Evolutionary conservation across 2,888 invertebrate genomes (phyloP).

Genomic region (Mesoligia furuncula): DNA sequence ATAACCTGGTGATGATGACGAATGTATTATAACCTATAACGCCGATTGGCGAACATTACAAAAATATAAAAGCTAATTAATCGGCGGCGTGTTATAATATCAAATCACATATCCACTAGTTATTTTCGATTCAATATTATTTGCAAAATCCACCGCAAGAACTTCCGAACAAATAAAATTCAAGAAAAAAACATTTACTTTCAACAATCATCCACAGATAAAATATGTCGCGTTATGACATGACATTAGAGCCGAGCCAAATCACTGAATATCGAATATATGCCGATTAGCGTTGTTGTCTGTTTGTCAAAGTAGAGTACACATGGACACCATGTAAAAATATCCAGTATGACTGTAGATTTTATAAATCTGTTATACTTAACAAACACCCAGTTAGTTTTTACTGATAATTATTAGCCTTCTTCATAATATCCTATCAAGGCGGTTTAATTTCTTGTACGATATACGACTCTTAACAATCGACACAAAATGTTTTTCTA

Average conservation of each 20-base stretch:
- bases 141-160: constrained; percentile 57
- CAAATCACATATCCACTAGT: constrained; percentile 62
- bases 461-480: neutral
- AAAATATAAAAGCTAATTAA: constrained; percentile 66
- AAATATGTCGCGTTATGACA: constrained; percentile 48
- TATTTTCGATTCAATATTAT: constrained; percentile 61
- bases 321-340: neutral
- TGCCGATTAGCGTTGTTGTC: neutral
- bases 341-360: neutral
- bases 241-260: constrained; percentile 39
- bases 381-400: neutral
- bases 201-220: constrained; percentile 64
- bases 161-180: constrained; percentile 63
- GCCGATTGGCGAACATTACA: constrained; percentile 72
- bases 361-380: neutral
- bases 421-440: too few relatives aligned
- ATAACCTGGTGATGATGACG: constrained; percentile 85
- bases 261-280: too few relatives aligned
- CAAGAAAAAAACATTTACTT: constrained; percentile 68
- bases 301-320: constrained; percentile 19
- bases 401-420: neutral
- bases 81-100: constrained; percentile 49
- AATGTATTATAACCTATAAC: constrained; percentile 82
- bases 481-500: neutral
- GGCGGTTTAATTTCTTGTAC: neutral